Evolutionary conservation across 2,797 vertebrate genomes (phyloP), one percentile per base, ranked within the genome.

Genomic region (Bradypodion ventrale): DNA sequence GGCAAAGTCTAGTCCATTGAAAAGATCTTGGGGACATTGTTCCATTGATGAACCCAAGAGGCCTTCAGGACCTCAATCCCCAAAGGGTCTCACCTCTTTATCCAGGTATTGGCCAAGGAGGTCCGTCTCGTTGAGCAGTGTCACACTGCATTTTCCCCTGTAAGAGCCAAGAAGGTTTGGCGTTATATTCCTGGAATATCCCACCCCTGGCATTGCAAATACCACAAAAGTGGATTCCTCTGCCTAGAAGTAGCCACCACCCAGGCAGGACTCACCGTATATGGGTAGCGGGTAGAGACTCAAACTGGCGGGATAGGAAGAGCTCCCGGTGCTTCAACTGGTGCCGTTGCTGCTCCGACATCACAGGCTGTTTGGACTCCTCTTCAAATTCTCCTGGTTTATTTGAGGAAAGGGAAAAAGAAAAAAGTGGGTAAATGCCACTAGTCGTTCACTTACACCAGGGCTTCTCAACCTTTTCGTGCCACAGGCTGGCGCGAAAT

Each of bases 101-200:
- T 99, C 98, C 91, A 99, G 93, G 92, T 99, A 99, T 81, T 97
- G 95, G 7, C 96, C 96, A 92, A 99, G 91, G 73, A 98, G 95
- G 59, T 99, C 98, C 0, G 98, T 99, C 92, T 99, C 98, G n/a
- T 99, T 99, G 88, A 99, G 96, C 62, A 99, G 97, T 2, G 98
- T 98, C 88, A 99, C 98, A 0, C 98, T 99, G 94, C 98, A 99
- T 90, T 99, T 99, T 25, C 98, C 98, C 89, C 98, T 99, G 92
- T 0, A 84, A 82, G 62, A 72, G 42, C 32, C 74, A 4, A 76
- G 19, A 3, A 85, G 3, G 75, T 4, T 9, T 0, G 19, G 70
- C 10, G n/a, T 42, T 65, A 46, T 4, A 7, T 29, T 42, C 46
- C 8, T 42, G 49, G 13, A 29, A 16, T 32, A 10, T 16, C 15